Conservation (phyloP, 2,113 vertebrate species). For the Phylloscopus whistleri region DNA sequence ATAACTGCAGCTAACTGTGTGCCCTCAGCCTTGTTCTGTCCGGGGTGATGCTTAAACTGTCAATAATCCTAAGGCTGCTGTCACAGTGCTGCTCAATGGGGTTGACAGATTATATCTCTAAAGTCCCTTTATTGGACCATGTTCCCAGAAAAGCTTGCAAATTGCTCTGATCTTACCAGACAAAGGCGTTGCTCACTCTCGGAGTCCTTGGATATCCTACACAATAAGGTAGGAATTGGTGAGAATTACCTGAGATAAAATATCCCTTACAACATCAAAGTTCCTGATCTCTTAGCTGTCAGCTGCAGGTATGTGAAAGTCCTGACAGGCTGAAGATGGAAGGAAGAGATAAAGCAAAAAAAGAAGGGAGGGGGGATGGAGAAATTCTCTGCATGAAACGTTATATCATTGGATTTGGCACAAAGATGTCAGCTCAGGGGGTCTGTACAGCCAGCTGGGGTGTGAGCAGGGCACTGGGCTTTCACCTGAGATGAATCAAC, state of each 20-base stretch:
- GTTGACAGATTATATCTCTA: conserved; percentile 84
- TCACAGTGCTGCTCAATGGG: conserved; percentile 54
- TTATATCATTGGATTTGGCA: conserved; percentile 29
- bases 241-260: conserved; percentile 84
- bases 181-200: conserved; percentile 84
- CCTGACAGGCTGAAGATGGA: conserved; percentile 77
- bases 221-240: conserved; percentile 79
- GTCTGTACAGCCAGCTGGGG: conserved; percentile 24
- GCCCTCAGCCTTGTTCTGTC: conserved; percentile 45
- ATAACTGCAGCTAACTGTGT: neutral
- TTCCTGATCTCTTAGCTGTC: conserved; percentile 72
- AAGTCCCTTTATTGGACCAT: conserved; percentile 82
- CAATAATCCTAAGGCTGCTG: conserved; percentile 70
- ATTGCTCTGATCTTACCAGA: conserved; percentile 90
- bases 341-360: conserved; percentile 74
- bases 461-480: conserved; percentile 23
- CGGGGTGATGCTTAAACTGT: conserved; percentile 59
- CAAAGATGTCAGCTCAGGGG: conserved; percentile 33
- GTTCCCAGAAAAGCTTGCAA: conserved; percentile 85
- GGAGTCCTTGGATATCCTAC: conserved; percentile 74
- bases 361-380: neutral
- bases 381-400: conserved; percentile 42
- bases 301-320: conserved; percentile 73
- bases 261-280: conserved; percentile 89
- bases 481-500: neutral